Base-by-base conservation (phyloP, 2,888 invertebrate species). In the Osmoderma eremita region DNA sequence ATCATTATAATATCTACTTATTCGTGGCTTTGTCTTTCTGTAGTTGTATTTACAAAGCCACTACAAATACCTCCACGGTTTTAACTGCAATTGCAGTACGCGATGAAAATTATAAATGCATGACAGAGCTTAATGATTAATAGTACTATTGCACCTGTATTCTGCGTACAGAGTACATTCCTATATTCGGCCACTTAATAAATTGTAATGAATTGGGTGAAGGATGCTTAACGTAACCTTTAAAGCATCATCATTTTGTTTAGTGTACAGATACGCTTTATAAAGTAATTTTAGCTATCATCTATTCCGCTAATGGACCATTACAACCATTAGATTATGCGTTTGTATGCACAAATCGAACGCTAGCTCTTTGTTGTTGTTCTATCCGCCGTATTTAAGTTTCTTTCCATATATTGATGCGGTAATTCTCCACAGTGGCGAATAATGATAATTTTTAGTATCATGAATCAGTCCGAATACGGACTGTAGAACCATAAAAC, bases 221-320 rank as follows among this genome's bases (percentile, higher is more conserved):
- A 56, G 56, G 42, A 13, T 42, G 18, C n/a, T 10, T 22, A 22
- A 42, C 18, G 41, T 22, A 53, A 18, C 53, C 53, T 53, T 38
- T 53, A 38, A 8, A 53, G n/a, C 24, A 56, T 41, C 20, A 2
- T 51, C 38, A 38, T 53, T 38, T 18, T 53, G 38, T 53, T 38
- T 30, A 8, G 24, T 41, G 39, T n/a, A 5, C 17, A 20, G 12
- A 48, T 0, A 42, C 18, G 20, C 56, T 56, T 56, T 56, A 56
- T 56, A 56, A 56, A 56, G 56, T 39, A 41, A 56, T 42, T 56
- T 41, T 56, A 56, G 41, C 41, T 56, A 56, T 56, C 41, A 56
- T 56, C 22, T 12, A 42, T 22, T 56, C 24, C 13, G 20, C 56
- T 56, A 42, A 56, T 42, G 42, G 24, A 41, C 42, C 13, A 41